These are phyloP conservation scores for Chitala chitala DNA, from an alignment of 2,113 vertebrate genomes.

Conservation along the genomic window DNA sequence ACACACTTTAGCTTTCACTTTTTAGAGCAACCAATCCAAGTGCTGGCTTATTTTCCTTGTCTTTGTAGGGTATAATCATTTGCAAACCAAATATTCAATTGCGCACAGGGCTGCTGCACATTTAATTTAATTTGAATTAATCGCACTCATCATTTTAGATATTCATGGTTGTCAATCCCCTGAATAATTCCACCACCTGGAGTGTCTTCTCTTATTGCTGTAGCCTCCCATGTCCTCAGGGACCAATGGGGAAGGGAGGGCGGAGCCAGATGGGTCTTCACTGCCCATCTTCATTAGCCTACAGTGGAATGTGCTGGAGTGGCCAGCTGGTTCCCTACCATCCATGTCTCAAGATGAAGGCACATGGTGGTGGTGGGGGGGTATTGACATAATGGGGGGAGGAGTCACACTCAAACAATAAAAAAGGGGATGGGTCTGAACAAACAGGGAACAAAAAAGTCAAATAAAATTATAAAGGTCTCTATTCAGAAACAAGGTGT, in stretches of 20 bases:
- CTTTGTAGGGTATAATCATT: slow-evolving; percentile 69
- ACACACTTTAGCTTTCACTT: neutral
- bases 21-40: neutral
- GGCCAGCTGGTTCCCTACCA: slow-evolving; percentile 65
- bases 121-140: slow-evolving; percentile 82
- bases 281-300: slow-evolving; percentile 70
- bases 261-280: slow-evolving; percentile 54
- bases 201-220: slow-evolving; percentile 75
- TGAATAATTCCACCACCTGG: slow-evolving; percentile 72
- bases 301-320: slow-evolving; percentile 67
- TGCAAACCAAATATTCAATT: slow-evolving; percentile 57
- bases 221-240: slow-evolving; percentile 59
- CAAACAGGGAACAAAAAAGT: too few relatives aligned
- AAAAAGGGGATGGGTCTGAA: neutral
- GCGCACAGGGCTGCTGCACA: slow-evolving; percentile 46
- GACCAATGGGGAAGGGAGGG: slow-evolving; percentile 60
- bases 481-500: too few relatives aligned
- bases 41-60: slow-evolving; percentile 40
- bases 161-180: slow-evolving; percentile 79
- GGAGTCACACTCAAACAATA: slow-evolving; percentile 11
- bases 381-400: slow-evolving; percentile 14
- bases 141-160: slow-evolving; percentile 74
- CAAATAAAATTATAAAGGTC: too few relatives aligned
- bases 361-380: slow-evolving; percentile 27
- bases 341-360: slow-evolving; percentile 29